A percentile compares a stretch with the other conserved stretches of the same genome.
Conservation (phyloP, 2,113 vertebrate species). For the Calcarius ornatus region DNA sequence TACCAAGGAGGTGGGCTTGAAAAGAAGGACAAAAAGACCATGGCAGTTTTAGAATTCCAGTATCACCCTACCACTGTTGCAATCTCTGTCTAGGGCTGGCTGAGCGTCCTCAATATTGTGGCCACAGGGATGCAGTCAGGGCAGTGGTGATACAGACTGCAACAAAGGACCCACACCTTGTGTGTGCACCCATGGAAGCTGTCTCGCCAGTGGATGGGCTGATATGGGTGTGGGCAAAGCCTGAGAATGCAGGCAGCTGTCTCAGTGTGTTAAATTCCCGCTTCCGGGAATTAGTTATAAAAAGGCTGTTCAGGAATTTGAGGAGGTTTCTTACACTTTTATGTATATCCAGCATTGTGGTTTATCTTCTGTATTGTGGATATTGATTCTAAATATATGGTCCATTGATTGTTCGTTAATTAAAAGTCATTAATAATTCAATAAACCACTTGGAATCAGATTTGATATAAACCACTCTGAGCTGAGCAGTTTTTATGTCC, state of each 20-base stretch:
- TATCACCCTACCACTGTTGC: fast-evolving
- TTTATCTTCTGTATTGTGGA: background rate
- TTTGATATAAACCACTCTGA: background rate
- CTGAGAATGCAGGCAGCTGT: fast-evolving
- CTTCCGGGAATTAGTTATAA: background rate
- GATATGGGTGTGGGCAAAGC: background rate
- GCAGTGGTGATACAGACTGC: fast-evolving
- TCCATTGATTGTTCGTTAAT: background rate
- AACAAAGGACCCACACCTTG: fast-evolving
- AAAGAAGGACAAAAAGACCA: background rate
- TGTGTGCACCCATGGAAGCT: background rate
- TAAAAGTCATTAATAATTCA: background rate
- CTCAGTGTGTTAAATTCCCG: background rate
- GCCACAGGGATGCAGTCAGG: background rate
- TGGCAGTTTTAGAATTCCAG: background rate
- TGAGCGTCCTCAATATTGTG: fast-evolving
- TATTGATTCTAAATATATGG: background rate
- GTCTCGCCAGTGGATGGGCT: background rate
- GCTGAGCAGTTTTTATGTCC: background rate
- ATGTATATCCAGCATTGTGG: background rate
- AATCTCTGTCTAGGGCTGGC: background rate
- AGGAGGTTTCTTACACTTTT: background rate
- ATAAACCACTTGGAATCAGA: background rate
- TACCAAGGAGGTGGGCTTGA: background rate
- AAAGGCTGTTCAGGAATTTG: background rate